These are phyloP conservation scores for Megamerina dolium DNA, from an alignment of 2,888 invertebrate species.

Conservation along the genomic window DNA sequence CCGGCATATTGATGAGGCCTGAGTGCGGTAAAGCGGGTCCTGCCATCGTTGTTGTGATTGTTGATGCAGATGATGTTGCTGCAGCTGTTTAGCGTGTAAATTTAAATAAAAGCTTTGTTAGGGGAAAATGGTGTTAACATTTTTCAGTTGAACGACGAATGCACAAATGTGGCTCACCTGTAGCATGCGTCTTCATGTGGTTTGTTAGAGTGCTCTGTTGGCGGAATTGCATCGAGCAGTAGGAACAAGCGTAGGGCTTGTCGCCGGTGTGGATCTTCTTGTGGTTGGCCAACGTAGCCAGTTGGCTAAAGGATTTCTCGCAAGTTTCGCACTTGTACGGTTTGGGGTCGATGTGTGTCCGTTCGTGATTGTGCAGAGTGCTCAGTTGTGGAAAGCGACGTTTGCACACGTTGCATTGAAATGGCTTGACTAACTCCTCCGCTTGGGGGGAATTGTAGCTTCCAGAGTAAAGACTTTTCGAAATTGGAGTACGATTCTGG, in stretches of 20 bases:
- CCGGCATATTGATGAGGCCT: constrained; percentile 21
- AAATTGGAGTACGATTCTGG: constrained; percentile 38
- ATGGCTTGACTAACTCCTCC: constrained; percentile 42
- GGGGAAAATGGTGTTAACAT: constrained; percentile 43
- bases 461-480: constrained; percentile 42
- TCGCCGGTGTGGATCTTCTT: constrained; percentile 43
- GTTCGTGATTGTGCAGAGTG: constrained; percentile 43
- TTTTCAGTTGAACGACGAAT: constrained; percentile 41
- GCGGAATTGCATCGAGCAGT: constrained; percentile 45
- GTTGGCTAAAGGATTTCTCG: constrained; percentile 42
- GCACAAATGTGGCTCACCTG: constrained; percentile 37
- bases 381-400: constrained; percentile 41
- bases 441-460: constrained; percentile 43
- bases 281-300: constrained; percentile 42
- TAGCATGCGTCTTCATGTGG: constrained; percentile 42
- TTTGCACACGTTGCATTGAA: constrained; percentile 42
- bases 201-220: constrained; percentile 44
- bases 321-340: constrained; percentile 44
- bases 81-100: constrained; percentile 38
- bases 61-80: constrained; percentile 15
- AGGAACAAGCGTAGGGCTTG: constrained; percentile 43
- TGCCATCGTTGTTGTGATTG: constrained; percentile 19
- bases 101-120: constrained; percentile 47
- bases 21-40: constrained; percentile 22
- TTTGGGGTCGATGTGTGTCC: constrained; percentile 44